Evolutionary conservation across 1,140 invertebrate genomes (phyloP), one percentile per base, ranked within the genome.

Genomic region (Vanessa atalanta): DNA sequence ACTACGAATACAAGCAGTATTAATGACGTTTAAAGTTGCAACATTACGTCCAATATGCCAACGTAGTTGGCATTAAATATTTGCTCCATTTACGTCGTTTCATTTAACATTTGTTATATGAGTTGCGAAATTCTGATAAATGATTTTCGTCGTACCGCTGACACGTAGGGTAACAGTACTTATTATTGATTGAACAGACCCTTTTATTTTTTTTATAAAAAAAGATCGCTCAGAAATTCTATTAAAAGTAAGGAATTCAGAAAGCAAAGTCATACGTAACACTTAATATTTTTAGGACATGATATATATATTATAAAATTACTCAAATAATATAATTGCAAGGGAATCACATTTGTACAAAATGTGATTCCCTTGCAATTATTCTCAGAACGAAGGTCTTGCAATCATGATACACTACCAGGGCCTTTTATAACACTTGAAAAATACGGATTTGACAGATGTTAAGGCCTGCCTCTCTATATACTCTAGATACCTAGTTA

Each of bases 61-160:
- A 9, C 7, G 37, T 43, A 65, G 9, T 26, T 13, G 43, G 61
- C 51, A 76, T 65, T 16, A 48, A 69, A 61, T 66, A 70, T 73
- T 63, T 72, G 50, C 72, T 67, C 72, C 72, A 77, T 79, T 79
- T 77, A 72, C 51, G 70, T 75, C 72, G 70, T 71, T 73, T 68
- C 50, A 74, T 72, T 65, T 70, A 47, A 53, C 57, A 75, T 72
- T 70, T 71, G 47, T 72, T 73, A 69, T 79, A 65, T 78, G 79
- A 80, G 65, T 78, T 77, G 79, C 73, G 68, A 73, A 75, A 80
- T 78, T 75, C 65, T 75, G 76, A 80, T 80, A 73, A 71, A 80
- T 80, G 73, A 77, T 79, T 23, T 23, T 26, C 14, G 8, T 37
- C 57, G 16, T 20, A 23, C 9, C 11, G 26, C 53, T 23, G 53